Conservation (phyloP, 2,888 invertebrate genomes). For the Volucella inanis region DNA sequence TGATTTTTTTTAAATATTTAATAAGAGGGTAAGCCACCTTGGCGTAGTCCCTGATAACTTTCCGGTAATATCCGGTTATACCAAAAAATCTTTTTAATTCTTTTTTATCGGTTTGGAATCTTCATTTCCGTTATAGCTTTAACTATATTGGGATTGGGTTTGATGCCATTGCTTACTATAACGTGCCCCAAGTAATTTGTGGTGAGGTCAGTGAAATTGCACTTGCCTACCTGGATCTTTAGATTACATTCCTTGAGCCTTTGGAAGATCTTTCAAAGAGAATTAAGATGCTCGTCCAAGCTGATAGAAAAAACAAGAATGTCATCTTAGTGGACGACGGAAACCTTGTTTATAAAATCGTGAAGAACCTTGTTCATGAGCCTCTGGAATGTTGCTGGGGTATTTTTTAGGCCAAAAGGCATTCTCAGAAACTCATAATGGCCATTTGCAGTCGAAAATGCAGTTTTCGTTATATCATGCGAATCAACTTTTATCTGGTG, state of each 20-base stretch:
- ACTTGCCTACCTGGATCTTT: no score
- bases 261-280: no score
- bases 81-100: slow-evolving; percentile 58
- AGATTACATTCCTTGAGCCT: no score
- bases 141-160: slow-evolving; percentile 76
- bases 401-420: slow-evolving; percentile 14
- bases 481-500: slow-evolving; percentile 76
- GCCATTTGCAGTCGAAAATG: slow-evolving; percentile 75
- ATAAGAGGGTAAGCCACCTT: slow-evolving; percentile 61
- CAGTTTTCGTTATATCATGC: slow-evolving; percentile 72
- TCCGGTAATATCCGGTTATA: slow-evolving; percentile 53
- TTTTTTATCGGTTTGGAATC: slow-evolving; percentile 23
- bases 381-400: slow-evolving; percentile 27
- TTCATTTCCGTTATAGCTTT: no score
- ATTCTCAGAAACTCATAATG: slow-evolving; percentile 54
- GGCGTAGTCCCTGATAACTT: slow-evolving; percentile 56
- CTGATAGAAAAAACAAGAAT: slow-evolving; percentile 74
- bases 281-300: slow-evolving; percentile 31
- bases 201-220: neutral
- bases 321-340: slow-evolving; percentile 75
- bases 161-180: slow-evolving; percentile 76
- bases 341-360: slow-evolving; percentile 10
- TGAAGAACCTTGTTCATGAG: slow-evolving; percentile 21
- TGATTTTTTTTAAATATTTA: slow-evolving; percentile 62
- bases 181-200: slow-evolving; percentile 75